Evolutionary conservation across 2,888 invertebrate species (phyloP).

Genomic region (Ophraella communa): DNA sequence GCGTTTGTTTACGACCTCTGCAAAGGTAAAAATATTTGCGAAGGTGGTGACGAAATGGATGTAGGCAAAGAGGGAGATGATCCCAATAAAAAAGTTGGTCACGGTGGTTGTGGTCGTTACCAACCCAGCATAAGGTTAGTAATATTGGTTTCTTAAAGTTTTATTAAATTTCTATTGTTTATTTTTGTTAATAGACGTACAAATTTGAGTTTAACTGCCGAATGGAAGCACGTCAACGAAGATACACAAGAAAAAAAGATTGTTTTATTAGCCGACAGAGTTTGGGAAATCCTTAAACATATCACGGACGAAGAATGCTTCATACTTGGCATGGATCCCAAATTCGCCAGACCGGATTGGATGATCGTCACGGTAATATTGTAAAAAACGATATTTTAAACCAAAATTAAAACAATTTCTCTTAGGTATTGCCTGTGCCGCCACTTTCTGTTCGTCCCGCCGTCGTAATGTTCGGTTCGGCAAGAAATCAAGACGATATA

Average conservation of each 20-base stretch:
- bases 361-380: conserved; percentile 90
- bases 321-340: conserved; percentile 93
- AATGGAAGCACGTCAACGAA: conserved; percentile 99
- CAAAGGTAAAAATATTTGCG: conserved; percentile 97
- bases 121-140: conserved; percentile 84
- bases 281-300: conserved; percentile 95
- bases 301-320: conserved; percentile 97
- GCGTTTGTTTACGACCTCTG: conserved; percentile 97
- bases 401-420: not conserved
- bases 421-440: conserved; percentile 81
- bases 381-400: not conserved
- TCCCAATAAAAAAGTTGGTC: conserved; percentile 68
- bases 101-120: conserved; percentile 98
- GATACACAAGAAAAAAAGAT: conserved; percentile 98
- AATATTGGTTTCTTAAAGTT: not conserved
- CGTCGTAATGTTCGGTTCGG: conserved; percentile 99
- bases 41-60: conserved; percentile 98
- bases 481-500: conserved; percentile 97
- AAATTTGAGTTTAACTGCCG: conserved; percentile 93
- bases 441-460: conserved; percentile 96
- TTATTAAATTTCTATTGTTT: not conserved
- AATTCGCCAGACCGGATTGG: conserved; percentile 98
- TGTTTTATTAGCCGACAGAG: conserved; percentile 90
- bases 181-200: conserved; percentile 60
- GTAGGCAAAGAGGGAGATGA: conserved; percentile 77